These are phyloP conservation scores for Phrixothrix hirtus DNA, from an alignment of 2,888 invertebrate genomes.

Conservation along the genomic window DNA sequence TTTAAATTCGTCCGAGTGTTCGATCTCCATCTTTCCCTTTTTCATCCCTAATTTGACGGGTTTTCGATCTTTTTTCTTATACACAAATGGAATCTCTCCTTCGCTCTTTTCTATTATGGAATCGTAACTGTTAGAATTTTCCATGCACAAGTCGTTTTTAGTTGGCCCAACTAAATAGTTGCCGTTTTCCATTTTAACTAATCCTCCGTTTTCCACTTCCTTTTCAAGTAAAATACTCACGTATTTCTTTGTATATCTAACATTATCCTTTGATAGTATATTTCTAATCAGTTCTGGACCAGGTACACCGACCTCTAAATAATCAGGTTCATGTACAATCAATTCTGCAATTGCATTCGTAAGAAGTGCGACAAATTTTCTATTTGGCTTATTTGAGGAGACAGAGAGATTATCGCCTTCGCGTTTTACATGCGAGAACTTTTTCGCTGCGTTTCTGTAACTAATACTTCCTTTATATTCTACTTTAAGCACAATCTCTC, in stretches of 20 bases:
- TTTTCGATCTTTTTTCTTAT: constrained; percentile 9
- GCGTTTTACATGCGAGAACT: constrained; percentile 59
- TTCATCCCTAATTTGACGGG: constrained; percentile 15
- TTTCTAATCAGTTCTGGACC: constrained; percentile 68
- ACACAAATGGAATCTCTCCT: constrained; percentile 10
- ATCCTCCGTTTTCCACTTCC: constrained; percentile 70
- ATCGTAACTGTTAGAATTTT: constrained; percentile 33
- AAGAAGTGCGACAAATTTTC: constrained; percentile 59
- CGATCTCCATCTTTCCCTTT: constrained; percentile 13
- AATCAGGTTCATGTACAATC: constrained; percentile 72
- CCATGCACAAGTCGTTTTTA: constrained; percentile 38
- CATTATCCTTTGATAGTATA: constrained; percentile 65
- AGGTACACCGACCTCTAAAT: constrained; percentile 73
- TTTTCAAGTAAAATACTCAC: constrained; percentile 69
- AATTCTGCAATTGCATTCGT: constrained; percentile 72
- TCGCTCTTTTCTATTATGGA: constrained; percentile 25
- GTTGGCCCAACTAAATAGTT: constrained; percentile 70
- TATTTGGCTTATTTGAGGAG: constrained; percentile 36
- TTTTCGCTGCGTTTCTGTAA: constrained; percentile 79
- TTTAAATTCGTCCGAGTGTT: constrained; percentile 31
- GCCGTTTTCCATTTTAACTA: constrained; percentile 70
- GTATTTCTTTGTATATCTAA: constrained; percentile 65
- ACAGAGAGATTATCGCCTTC: constrained; percentile 28
- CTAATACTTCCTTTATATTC: constrained; percentile 86
- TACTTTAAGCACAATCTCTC: constrained; percentile 77